These are phyloP conservation scores for Matsumurasca onukii DNA, from an alignment of 1,140 invertebrate species.

Conservation along the genomic window DNA sequence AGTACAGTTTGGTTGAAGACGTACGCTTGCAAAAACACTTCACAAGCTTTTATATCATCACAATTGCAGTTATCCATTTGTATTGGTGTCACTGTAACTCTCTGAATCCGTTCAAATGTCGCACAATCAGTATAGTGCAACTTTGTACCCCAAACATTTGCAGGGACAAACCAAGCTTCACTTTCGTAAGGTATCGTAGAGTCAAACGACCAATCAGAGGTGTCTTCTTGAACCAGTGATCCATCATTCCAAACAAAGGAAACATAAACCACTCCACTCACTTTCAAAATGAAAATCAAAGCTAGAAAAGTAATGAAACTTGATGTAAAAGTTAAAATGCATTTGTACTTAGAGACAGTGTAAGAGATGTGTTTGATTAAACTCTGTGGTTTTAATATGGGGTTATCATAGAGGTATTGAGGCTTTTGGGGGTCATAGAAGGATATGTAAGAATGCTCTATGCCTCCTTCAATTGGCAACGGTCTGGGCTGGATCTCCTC, in stretches of 20 bases:
- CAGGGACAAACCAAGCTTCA: background rate
- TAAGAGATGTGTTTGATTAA: background rate
- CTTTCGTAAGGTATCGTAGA: constrained; percentile 1
- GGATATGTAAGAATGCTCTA: constrained; percentile 12
- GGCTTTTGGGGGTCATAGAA: background rate
- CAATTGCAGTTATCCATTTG: background rate
- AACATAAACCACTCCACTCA: too few relatives aligned
- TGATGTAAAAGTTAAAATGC: too few relatives aligned
- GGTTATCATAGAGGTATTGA: background rate
- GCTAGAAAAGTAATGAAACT: too few relatives aligned
- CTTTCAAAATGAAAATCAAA: too few relatives aligned
- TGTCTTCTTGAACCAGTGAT: too few relatives aligned
- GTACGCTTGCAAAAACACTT: background rate
- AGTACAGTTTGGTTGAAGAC: background rate
- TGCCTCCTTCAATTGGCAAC: background rate
- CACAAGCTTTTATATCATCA: constrained; percentile 11
- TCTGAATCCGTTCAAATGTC: background rate
- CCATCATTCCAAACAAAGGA: too few relatives aligned
- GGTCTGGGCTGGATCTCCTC: constrained; percentile 8
- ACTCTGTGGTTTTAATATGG: background rate
- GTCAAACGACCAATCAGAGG: too few relatives aligned
- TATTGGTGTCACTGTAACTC: background rate
- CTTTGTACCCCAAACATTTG: background rate
- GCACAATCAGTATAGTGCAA: background rate
- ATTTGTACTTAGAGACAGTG: background rate